Evolutionary conservation across 2,113 vertebrate genomes (phyloP), one percentile per base, ranked within the genome.

Genomic region (Tringa solitaria): DNA sequence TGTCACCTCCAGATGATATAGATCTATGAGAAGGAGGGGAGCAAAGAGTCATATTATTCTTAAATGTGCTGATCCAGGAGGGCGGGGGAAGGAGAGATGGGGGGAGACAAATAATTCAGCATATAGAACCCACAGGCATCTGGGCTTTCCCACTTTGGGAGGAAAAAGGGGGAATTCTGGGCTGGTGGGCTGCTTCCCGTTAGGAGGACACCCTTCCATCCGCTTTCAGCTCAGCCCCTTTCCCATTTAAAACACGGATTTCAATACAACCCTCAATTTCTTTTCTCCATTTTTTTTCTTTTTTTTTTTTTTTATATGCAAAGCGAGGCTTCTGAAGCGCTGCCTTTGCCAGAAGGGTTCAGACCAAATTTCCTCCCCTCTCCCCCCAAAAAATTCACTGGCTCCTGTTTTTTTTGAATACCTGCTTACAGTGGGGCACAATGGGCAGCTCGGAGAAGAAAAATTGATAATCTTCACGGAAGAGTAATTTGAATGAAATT

Each of bases 401-500:
- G 93, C 97, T 97, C 51, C 28, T 53, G 51, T 54, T 96, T 97
- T 96, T 54, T 97, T 98, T 98, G 98, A 98, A 98, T 98, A 98
- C 98, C 97, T 98, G 98, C 98, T 98, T 98, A 98, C 97, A 95
- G 98, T 98, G 97, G 95, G 97, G 97, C 95, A 98, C 98, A 98
- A 98, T 99, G 98, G 98, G 96, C 98, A 99, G 98, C 98, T 98
- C 97, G 98, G 98, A 98, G 98, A 98, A 98, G 98, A 98, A 98
- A 98, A 98, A 99, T 98, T 99, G 98, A 99, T 99, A 98, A 98
- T 98, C 98, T 98, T 97, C 98, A 98, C 97, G 96, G 97, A 98
- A 98, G 98, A 98, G 97, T 98, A 98, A 98, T 98, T 98, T 99
- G 99, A 99, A 99, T 98, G 98, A 98, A 98, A 99, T 98, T 98